These are phyloP conservation scores for Peromyscus leucopus DNA, from an alignment of 2,113 vertebrate genomes.

Conservation along the genomic window DNA sequence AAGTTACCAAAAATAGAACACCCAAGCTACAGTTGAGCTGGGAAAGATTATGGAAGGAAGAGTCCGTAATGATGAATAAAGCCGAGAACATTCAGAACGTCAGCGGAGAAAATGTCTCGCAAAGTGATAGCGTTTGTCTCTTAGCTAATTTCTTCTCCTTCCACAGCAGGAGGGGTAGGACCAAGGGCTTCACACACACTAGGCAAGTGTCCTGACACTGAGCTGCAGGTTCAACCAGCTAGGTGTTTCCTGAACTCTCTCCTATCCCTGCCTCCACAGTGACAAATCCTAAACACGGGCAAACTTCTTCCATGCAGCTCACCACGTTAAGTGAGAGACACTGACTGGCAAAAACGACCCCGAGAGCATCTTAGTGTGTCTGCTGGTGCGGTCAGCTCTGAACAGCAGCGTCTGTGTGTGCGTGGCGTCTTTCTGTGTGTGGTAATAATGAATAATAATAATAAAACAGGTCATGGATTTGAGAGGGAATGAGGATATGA, in stretches of 20 bases:
- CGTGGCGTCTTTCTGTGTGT: background rate
- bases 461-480: background rate
- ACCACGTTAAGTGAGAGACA: background rate
- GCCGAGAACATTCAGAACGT: background rate
- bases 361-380: background rate
- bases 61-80: background rate
- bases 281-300: background rate
- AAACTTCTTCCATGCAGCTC: background rate
- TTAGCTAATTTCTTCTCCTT: background rate
- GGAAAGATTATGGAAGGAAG: background rate
- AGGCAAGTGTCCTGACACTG: background rate
- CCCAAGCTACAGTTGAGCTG: background rate
- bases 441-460: background rate
- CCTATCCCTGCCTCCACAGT: background rate
- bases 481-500: background rate
- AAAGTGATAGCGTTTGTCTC: background rate
- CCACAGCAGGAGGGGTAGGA: background rate
- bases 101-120: slow-evolving; percentile 16
- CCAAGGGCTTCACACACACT: background rate
- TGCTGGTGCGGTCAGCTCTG: background rate
- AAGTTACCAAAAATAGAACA: slow-evolving; percentile 5
- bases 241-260: background rate
- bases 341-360: background rate
- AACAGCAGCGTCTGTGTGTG: background rate
- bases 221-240: background rate